A percentile compares a stretch with the other conserved stretches of the same genome.
phyloP scores from a whole-genome alignment of 2,888 invertebrate genomes.

The Microchrysa polita region DNA sequence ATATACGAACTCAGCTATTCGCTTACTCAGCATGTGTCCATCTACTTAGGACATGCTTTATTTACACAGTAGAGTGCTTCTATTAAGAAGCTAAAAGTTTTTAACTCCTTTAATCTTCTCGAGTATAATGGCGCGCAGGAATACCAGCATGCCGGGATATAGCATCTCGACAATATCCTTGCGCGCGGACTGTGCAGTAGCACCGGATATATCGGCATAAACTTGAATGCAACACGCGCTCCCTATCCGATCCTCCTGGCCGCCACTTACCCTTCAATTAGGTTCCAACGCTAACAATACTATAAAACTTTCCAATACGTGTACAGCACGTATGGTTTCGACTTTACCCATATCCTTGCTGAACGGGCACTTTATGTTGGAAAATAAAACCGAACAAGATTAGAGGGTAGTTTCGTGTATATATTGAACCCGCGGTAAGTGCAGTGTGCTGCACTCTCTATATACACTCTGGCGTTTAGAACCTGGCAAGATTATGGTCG shows the following conservation, averaged over 20 bases:
- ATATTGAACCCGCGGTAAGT: slow-evolving; percentile 10
- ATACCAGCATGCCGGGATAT: background rate
- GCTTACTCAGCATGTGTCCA: slow-evolving; percentile 33
- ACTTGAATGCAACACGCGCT: background rate
- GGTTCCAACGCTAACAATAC: slow-evolving; percentile 7
- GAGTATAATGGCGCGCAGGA: slow-evolving; percentile 16
- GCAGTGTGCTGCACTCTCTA: background rate
- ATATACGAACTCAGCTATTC: slow-evolving; percentile 13
- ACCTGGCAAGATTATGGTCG: slow-evolving; percentile 11
- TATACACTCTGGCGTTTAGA: slow-evolving; percentile 1
- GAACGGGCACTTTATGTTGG: slow-evolving; percentile 26
- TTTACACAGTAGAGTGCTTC: slow-evolving; percentile 32
- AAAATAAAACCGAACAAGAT: slow-evolving; percentile 40
- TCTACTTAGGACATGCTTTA: slow-evolving; percentile 32
- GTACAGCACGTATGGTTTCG: too few species aligned
- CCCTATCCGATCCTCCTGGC: background rate
- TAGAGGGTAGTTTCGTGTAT: slow-evolving; percentile 10
- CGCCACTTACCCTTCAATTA: background rate
- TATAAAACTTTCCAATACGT: slow-evolving; percentile 1
- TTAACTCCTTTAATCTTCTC: slow-evolving; percentile 39
- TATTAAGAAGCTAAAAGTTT: slow-evolving; percentile 42
- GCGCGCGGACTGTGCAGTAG: background rate
- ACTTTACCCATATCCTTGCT: slow-evolving; percentile 15
- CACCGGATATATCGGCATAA: slow-evolving; percentile 6
- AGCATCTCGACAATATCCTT: slow-evolving; percentile 8